Percentiles rank a stretch among this genome's conserved stretches.
phyloP scores from a whole-genome alignment of 2,113 vertebrate genomes.

The Lagopus muta region DNA sequence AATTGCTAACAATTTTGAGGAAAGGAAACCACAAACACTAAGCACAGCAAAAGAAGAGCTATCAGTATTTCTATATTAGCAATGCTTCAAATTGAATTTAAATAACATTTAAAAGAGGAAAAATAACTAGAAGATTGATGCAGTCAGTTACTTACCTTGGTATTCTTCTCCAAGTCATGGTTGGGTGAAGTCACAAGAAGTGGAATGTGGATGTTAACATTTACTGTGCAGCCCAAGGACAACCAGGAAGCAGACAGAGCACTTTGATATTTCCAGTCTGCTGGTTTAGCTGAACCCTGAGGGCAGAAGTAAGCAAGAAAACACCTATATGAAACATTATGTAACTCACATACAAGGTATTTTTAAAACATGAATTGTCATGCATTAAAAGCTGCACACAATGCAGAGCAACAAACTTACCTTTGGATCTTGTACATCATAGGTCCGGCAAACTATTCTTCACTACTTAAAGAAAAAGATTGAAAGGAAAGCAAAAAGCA shows the following conservation, averaged over 20 bases:
- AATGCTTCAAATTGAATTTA: background rate
- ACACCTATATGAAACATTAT: background rate
- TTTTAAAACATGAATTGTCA: background rate
- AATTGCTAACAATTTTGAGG: background rate
- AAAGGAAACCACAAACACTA: background rate
- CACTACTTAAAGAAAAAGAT: conserved; percentile 80
- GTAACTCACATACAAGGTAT: background rate
- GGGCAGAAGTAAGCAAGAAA: background rate
- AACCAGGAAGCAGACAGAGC: conserved; percentile 85
- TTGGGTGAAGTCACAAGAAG: conserved; percentile 75
- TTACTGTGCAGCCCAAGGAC: conserved; percentile 84
- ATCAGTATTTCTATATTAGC: background rate
- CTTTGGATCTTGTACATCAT: conserved; percentile 90
- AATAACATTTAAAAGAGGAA: background rate
- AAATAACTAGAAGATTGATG: background rate
- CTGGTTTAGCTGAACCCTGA: conserved; percentile 89
- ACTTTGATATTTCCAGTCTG: conserved; percentile 94
- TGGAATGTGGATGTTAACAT: conserved; percentile 87
- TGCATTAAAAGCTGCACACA: background rate
- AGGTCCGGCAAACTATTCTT: conserved; percentile 91
- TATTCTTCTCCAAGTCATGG: conserved; percentile 80
- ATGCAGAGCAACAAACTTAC: conserved; percentile 49
- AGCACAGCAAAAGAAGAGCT: background rate
- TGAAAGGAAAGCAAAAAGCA: background rate
- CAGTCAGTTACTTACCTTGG: conserved; percentile 83